Conservation (phyloP, 2,888 invertebrate genomes). For the Pristionchus japonicus region DNA sequence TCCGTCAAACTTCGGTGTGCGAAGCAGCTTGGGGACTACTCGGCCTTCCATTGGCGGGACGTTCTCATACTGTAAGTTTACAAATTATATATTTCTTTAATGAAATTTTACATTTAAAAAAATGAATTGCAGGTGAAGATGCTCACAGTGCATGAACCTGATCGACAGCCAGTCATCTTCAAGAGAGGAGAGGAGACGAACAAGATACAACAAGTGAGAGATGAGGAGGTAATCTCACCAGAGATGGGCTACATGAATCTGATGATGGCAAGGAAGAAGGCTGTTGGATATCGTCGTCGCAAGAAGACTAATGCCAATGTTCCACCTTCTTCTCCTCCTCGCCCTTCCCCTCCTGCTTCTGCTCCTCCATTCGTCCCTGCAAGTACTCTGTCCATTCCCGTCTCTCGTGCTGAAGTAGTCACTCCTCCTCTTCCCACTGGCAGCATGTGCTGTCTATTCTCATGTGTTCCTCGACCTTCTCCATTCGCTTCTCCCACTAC, state of each 20-base stretch:
- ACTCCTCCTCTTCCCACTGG: background rate
- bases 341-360: background rate
- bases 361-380: background rate
- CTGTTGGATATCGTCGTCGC: too few relatives aligned
- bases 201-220: background rate
- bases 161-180: background rate
- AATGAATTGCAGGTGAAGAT: background rate
- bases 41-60: background rate
- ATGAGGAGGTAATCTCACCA: background rate
- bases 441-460: too few relatives aligned
- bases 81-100: too few relatives aligned
- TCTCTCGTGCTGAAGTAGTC: background rate
- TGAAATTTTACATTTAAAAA: background rate
- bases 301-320: background rate
- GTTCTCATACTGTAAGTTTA: background rate
- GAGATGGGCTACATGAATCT: background rate
- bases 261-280: background rate
- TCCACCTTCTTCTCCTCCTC: background rate
- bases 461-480: too few relatives aligned
- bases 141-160: background rate
- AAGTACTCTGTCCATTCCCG: background rate
- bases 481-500: too few relatives aligned
- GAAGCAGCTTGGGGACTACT: constrained; percentile 15
- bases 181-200: background rate
- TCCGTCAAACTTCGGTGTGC: background rate